Evolutionary conservation across 2,113 vertebrate genomes (phyloP).

Genomic region (Macquaria ambigua): DNA sequence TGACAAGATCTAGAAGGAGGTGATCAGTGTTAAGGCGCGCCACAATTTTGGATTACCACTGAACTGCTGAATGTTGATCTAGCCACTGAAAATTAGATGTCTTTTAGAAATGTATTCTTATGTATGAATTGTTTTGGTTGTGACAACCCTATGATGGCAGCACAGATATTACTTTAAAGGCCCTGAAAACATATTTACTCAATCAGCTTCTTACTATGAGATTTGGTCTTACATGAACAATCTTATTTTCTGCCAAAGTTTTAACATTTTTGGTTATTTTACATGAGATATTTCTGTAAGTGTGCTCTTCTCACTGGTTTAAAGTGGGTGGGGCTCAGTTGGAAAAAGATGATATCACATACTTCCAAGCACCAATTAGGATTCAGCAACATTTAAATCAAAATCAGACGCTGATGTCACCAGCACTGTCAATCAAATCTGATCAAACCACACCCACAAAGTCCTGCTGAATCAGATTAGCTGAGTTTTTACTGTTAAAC

Average conservation of each 20-base stretch:
- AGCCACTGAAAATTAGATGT: constrained; percentile 28
- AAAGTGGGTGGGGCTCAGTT: neutral
- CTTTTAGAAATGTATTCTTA: constrained; percentile 32
- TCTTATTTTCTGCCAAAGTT: neutral
- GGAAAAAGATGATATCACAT: neutral
- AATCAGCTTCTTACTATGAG: neutral
- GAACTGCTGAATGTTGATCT: constrained; percentile 45
- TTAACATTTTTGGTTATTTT: neutral
- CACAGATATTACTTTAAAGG: constrained; percentile 12
- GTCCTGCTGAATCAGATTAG: neutral
- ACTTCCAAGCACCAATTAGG: neutral
- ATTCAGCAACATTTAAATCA: neutral
- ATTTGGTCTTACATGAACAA: neutral
- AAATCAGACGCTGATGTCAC: neutral
- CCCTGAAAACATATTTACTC: neutral
- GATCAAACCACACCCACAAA: neutral
- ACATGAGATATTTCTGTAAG: neutral
- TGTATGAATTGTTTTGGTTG: constrained; percentile 36
- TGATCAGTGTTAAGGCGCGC: too few relatives aligned
- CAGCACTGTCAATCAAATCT: neutral
- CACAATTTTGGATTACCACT: too few relatives aligned
- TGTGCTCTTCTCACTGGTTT: neutral
- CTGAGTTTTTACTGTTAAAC: neutral
- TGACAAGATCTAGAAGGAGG: too few relatives aligned
- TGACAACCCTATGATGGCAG: neutral